These are phyloP conservation scores for Coluber constrictor DNA, from an alignment of 2,797 vertebrate genomes.

Conservation along the genomic window DNA sequence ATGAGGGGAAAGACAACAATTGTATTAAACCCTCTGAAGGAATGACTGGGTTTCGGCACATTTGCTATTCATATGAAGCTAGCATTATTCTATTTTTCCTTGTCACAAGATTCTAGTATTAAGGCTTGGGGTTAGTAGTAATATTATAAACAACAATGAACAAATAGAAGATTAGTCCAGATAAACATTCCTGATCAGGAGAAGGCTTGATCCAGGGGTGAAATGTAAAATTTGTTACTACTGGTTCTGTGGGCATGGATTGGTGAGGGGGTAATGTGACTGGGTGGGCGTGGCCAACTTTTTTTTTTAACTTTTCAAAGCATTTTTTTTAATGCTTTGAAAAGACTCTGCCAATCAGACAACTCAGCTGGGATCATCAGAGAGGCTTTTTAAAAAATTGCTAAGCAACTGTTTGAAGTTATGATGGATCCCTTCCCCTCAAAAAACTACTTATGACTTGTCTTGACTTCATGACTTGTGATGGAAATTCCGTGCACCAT, in stretches of 20 bases:
- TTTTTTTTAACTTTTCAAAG: too few relatives aligned
- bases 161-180: not conserved
- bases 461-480: not conserved
- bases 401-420: not conserved
- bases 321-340: too few relatives aligned
- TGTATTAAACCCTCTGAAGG: not conserved
- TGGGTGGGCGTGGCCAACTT: too few relatives aligned
- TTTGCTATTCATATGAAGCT: not conserved
- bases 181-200: not conserved
- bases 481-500: not conserved
- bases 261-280: too few relatives aligned
- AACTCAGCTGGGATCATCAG: too few relatives aligned
- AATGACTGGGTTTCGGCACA: not conserved
- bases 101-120: not conserved
- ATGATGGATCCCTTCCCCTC: not conserved
- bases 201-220: not conserved
- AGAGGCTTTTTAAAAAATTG: not conserved
- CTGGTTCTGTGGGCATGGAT: too few relatives aligned
- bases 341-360: too few relatives aligned
- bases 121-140: not conserved
- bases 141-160: not conserved
- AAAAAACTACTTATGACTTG: not conserved
- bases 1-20: not conserved
- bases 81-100: not conserved
- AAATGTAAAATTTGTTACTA: too few relatives aligned